Evolutionary conservation across 2,797 vertebrate genomes (phyloP).

Genomic region (Sparus aurata): DNA sequence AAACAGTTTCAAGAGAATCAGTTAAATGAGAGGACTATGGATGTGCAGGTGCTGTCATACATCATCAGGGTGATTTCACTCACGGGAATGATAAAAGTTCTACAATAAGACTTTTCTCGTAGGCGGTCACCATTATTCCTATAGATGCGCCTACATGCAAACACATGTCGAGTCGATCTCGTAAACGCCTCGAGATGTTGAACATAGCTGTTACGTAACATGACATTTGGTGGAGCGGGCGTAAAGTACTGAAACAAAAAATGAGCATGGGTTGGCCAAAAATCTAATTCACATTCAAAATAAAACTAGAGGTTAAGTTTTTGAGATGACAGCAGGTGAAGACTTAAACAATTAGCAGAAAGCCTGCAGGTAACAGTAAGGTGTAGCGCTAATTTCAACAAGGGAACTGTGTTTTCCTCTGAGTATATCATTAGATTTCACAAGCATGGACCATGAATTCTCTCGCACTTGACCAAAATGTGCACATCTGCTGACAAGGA

Average conservation of each 20-base stretch:
- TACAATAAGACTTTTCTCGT: background rate
- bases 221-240: background rate
- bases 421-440: background rate
- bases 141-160: too few relatives aligned
- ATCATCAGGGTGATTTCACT: background rate
- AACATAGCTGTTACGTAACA: background rate
- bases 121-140: too few relatives aligned
- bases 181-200: background rate
- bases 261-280: background rate
- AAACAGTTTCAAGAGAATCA: background rate
- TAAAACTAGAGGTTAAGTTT: background rate
- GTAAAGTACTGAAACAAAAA: background rate
- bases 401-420: background rate
- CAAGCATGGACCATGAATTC: background rate
- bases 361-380: background rate
- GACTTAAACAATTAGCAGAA: background rate
- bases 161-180: background rate
- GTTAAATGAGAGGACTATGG: background rate
- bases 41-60: background rate
- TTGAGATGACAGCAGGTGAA: background rate
- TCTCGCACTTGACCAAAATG: background rate
- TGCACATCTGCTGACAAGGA: too few relatives aligned
- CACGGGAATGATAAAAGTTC: background rate
- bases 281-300: background rate
- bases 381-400: too few relatives aligned